A percentile compares a stretch with the other conserved stretches of the same genome.
Evolutionary conservation across 2,797 vertebrate genomes (phyloP).

Genomic region (Parotocinclus haroldoi): DNA sequence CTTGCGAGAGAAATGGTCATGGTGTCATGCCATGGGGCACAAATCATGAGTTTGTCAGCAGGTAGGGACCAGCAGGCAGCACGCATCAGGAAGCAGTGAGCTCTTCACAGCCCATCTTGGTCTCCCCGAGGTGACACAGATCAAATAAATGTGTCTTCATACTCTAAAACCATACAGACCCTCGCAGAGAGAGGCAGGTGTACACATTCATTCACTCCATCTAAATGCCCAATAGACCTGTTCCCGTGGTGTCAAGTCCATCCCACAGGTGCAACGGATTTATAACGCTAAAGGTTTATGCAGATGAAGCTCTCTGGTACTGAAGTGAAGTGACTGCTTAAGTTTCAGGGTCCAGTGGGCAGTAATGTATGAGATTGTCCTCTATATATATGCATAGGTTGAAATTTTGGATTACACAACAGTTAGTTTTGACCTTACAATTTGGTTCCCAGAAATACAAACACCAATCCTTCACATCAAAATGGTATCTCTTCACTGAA

Average conservation of each 20-base stretch:
- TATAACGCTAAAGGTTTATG: conserved; percentile 3
- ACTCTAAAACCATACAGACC: conserved; percentile 22
- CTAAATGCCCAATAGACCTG: not conserved
- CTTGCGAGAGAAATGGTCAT: conserved; percentile 32
- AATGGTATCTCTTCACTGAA: no score
- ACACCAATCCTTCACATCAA: no score
- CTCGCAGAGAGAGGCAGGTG: not conserved
- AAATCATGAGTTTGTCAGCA: conserved; percentile 53
- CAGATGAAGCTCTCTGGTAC: not conserved
- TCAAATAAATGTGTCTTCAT: conserved; percentile 32
- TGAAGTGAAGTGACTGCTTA: not conserved
- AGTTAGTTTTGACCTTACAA: no score
- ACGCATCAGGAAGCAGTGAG: conserved; percentile 37
- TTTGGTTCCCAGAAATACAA: no score
- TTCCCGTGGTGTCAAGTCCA: not conserved
- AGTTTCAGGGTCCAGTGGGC: not conserved
- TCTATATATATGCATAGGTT: no score
- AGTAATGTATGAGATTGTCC: no score
- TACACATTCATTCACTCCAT: conserved; percentile 14
- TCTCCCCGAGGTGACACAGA: conserved; percentile 20
- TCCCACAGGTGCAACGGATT: conserved; percentile 1
- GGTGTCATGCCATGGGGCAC: conserved; percentile 38
- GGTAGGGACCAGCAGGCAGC: conserved; percentile 17
- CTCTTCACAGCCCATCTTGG: conserved; percentile 13
- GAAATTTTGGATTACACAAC: no score